Base-by-base conservation (phyloP, 1,140 invertebrate genomes). In the Aphidius gifuensis region DNA sequence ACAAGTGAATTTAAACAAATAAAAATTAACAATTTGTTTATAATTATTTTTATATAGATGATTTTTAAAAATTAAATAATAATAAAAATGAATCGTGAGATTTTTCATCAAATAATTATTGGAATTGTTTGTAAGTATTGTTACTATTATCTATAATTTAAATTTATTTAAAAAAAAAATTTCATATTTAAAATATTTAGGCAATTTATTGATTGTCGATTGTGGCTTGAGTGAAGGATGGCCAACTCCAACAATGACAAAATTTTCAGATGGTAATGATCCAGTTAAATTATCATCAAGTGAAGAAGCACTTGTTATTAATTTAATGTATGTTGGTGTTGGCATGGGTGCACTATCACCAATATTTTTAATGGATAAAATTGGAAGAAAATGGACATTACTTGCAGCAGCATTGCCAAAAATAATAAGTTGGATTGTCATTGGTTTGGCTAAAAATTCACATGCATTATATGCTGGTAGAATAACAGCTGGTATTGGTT, bases 321-420 rank as follows among this genome's bases (percentile, higher is more conserved):
- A 80, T 69, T 66, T 79, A 40, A 64, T 81, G 67, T 80, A 80
- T 60, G 68, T 79, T 2, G 79, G 79, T 6, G 72, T 78, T 21
- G 76, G 70, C 6, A 57, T 81, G 0, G 78, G 78, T 38, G 74
- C 79, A n/a, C 16, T 79, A 11, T 66, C 71, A 62, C 88, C 57
- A 83, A 83, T 69, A 49, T 46, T 83, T 39, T 55, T 77, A 16
- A 80, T 87, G 70, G 85, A 87, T 66, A 81, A 80, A 54, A 71
- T 85, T 60, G 87, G 87, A 6, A 71, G 87, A 48, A 86, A 83
- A 69, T 69, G 74, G 51, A 83, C 84, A 0, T 71, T 88, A 45
- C 65, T 86, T 16, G 66, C 82, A 23, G 78, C 82, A 4, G 75
- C 82, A 0, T 23, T 84, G 44, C 84, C 85, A 0, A 86, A 84